Evolutionary conservation across 2,797 vertebrate genomes (phyloP), one percentile per base, ranked within the genome.

Genomic region (Dryobates pubescens): DNA sequence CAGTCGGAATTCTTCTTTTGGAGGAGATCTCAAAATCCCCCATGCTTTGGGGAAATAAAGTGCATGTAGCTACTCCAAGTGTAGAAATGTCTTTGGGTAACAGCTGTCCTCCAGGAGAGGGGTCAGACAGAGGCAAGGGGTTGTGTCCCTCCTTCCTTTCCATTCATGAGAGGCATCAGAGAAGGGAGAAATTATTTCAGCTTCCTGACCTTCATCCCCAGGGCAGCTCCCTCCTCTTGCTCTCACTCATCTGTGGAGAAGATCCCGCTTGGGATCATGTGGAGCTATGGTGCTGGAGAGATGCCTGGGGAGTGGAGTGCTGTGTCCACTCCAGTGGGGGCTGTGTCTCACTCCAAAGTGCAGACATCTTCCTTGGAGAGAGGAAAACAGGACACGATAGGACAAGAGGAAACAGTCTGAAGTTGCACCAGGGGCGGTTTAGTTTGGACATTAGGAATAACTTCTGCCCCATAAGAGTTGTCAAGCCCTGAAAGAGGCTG

Each of bases 251-350:
- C 8, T 53, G 12, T 20, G 65, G 20, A 79, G 43, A 63, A 63
- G 43, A 51, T 58, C 45, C 30, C 5, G 0, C 18, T 32, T 12
- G 62, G 27, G 32, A 8, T 6, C 1, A 0, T 1, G 17, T 3
- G 0, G 62, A n/a, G 15, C 83, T 85, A 61, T 47, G n/a, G 43
- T 53, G 24, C 32, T 76, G 62, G 56, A 75, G 18, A 23, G 56
- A 8, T 62, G 45, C 26, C 59, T 9, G 32, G 26, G 24, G 45
- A 73, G 14, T 1, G 0, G 43, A 15, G 54, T 43, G 41, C 41
- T 43, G 4, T 13, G 61, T 54, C 18, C 41, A 22, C 71, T 79
- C 64, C 41, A 3, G 1, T 4, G 57, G 26, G 32, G 59, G 38
- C 88, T 68, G 54, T 6, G 2, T 79, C 34, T 64, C 67, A 65